Percentiles rank a stretch among this genome's conserved stretches.
phyloP scores from a whole-genome alignment of 2,888 invertebrate genomes.

The Lagria hirta region DNA sequence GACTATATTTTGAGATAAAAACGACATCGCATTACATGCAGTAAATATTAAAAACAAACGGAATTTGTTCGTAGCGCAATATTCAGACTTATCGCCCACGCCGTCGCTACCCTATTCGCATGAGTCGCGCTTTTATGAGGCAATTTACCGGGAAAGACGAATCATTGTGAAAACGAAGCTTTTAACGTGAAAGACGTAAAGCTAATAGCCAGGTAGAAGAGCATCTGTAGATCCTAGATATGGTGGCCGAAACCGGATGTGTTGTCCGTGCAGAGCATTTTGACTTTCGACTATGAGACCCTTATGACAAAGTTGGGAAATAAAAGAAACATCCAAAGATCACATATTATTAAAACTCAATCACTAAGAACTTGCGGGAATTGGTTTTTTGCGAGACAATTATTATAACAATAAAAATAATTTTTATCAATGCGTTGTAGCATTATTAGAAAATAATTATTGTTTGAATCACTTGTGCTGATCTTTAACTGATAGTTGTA shows the following conservation, averaged over 20 bases:
- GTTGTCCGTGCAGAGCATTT: slow-evolving; percentile 14
- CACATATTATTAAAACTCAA: too few relatives aligned
- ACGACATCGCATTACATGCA: slow-evolving; percentile 32
- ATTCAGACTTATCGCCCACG: slow-evolving; percentile 19
- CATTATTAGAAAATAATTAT: too few relatives aligned
- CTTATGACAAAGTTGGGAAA: slow-evolving; percentile 16
- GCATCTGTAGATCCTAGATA: slow-evolving; percentile 17
- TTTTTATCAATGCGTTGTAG: too few relatives aligned
- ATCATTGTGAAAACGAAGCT: slow-evolving; percentile 16
- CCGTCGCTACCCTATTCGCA: background rate
- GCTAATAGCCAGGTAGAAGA: slow-evolving; percentile 12
- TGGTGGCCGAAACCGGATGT: slow-evolving; percentile 21
- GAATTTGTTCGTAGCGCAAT: slow-evolving; percentile 13
- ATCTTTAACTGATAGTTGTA: too few relatives aligned
- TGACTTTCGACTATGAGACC: slow-evolving; percentile 23
- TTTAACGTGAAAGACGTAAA: slow-evolving; percentile 14
- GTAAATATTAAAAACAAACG: slow-evolving; percentile 33
- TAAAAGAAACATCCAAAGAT: too few relatives aligned
- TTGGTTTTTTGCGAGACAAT: too few relatives aligned
- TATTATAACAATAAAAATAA: too few relatives aligned
- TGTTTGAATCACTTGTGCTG: too few relatives aligned
- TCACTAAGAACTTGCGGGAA: too few relatives aligned
- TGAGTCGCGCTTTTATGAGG: slow-evolving; percentile 21
- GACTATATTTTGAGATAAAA: too few relatives aligned
- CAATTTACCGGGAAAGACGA: slow-evolving; percentile 17